Evolutionary conservation across 2,797 vertebrate species (phyloP), one percentile per base, ranked within the genome.

Genomic region (Girardinus metallicus): DNA sequence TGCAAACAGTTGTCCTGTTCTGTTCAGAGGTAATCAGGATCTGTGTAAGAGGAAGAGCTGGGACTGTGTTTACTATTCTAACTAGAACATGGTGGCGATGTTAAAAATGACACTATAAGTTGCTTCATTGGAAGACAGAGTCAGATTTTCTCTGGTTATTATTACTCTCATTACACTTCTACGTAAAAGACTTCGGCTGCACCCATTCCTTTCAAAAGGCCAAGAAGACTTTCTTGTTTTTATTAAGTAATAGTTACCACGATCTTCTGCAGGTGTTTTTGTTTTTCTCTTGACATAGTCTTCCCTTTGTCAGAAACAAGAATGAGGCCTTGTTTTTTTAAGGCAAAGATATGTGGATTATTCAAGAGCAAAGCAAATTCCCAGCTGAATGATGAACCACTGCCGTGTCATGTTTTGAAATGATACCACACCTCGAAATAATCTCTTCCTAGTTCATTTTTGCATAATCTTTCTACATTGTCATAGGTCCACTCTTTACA

Each of bases 61-160:
- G 51, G 53, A 75, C 44, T 1, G 49, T 64, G 82, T 81, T 86
- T n/a, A 5, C 34, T 36, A 77, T 62, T n/a, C 49, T 73, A 53
- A 82, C 34, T 8, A 77, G 34, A 26, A 46, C 73, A 41, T 0
- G n/a, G 26, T 34, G 15, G 31, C 87, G 83, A 85, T 86, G 12
- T 78, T 70, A 87, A 88, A 92, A 72, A 82, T 29, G 62, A 88
- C 43, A 71, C 72, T 74, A 15, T 78, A 51, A 80, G 87, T 78
- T 80, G 5, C 39, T 76, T 79, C 6, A 44, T 26, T 12, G n/a
- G 5, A 39, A 75, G 12, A 43, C 51, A 26, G 9, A 76, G 21
- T 34, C 55, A 34, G 1, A 82, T 68, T 75, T 0, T 55, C 18
- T 77, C 60, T 71, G 0, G 11, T 71, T 18, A 46, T 9, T 44